phyloP scores from a whole-genome alignment of 2,888 invertebrate species.

The Ormyrus rosae region DNA sequence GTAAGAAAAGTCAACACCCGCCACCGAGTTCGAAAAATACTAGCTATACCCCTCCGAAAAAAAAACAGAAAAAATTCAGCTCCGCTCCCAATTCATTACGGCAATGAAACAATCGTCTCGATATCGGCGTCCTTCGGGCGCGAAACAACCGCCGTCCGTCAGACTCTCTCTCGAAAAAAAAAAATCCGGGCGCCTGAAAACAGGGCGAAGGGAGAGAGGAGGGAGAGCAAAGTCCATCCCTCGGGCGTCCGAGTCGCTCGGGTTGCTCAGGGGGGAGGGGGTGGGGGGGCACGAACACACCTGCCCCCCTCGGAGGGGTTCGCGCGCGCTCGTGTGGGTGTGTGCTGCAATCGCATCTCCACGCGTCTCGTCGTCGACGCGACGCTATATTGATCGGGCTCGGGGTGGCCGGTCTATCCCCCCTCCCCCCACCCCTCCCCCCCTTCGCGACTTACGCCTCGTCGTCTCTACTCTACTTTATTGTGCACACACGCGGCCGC shows the following conservation, averaged over 20 bases:
- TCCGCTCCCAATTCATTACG: too few relatives aligned
- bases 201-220: neutral
- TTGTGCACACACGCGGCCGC: conserved; percentile 11
- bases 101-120: too few relatives aligned
- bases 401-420: conserved; percentile 12
- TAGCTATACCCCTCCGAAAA: too few relatives aligned
- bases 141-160: neutral
- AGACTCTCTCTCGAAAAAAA: neutral
- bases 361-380: conserved; percentile 59
- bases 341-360: conserved; percentile 45
- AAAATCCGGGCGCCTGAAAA: neutral
- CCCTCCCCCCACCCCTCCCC: conserved; percentile 43
- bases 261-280: conserved; percentile 1
- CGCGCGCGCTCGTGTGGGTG: conserved; percentile 25
- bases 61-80: too few relatives aligned
- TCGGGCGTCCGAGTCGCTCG: neutral
- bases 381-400: conserved; percentile 72
- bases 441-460: conserved; percentile 66
- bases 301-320: conserved; percentile 18
- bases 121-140: neutral
- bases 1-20: too few relatives aligned
- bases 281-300: conserved; percentile 43
- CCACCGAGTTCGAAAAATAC: too few relatives aligned
- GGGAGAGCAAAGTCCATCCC: neutral
- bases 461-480: conserved; percentile 42